These are phyloP conservation scores for Trematomus bernacchii DNA, from an alignment of 2,797 vertebrate species.

Conservation along the genomic window DNA sequence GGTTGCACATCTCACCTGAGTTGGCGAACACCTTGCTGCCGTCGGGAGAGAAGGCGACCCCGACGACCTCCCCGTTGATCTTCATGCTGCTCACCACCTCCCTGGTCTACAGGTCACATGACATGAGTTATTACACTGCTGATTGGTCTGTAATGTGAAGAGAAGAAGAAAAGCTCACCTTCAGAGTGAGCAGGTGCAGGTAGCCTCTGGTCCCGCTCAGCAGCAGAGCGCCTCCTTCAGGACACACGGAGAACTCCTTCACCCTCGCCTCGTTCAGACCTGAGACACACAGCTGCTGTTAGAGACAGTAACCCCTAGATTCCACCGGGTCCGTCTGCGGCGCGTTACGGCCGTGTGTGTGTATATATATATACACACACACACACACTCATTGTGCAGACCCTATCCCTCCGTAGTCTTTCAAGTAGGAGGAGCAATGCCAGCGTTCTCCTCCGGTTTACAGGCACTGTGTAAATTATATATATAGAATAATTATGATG, in stretches of 20 bases:
- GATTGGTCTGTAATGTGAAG: too few species aligned
- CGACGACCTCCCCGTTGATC: slow-evolving; percentile 87
- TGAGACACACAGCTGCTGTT: slow-evolving; percentile 22
- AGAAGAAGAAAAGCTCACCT: slow-evolving; percentile 62
- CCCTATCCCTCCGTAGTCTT: too few species aligned
- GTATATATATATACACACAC: too few species aligned
- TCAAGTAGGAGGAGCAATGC: too few species aligned
- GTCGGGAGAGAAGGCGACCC: slow-evolving; percentile 88
- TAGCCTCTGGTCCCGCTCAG: slow-evolving; percentile 90
- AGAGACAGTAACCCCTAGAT: too few species aligned
- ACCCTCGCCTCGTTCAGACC: slow-evolving; percentile 89
- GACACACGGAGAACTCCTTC: slow-evolving; percentile 91
- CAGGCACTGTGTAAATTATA: too few species aligned
- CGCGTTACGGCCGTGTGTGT: too few species aligned
- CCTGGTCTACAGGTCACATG: slow-evolving; percentile 80
- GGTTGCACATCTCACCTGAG: slow-evolving; percentile 81
- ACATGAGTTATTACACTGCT: too few species aligned
- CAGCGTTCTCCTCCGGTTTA: too few species aligned
- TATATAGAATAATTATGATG: too few species aligned
- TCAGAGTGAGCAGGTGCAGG: slow-evolving; percentile 92
- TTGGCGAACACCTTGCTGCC: slow-evolving; percentile 89
- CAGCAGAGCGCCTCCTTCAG: slow-evolving; percentile 91
- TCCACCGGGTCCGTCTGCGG: too few species aligned
- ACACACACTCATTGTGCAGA: too few species aligned
- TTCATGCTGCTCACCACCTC: slow-evolving; percentile 93